Percentiles rank a stretch among this genome's conserved stretches.
Evolutionary conservation across 1,140 invertebrate genomes (phyloP).

Genomic region (Colletes latitarsis): DNA sequence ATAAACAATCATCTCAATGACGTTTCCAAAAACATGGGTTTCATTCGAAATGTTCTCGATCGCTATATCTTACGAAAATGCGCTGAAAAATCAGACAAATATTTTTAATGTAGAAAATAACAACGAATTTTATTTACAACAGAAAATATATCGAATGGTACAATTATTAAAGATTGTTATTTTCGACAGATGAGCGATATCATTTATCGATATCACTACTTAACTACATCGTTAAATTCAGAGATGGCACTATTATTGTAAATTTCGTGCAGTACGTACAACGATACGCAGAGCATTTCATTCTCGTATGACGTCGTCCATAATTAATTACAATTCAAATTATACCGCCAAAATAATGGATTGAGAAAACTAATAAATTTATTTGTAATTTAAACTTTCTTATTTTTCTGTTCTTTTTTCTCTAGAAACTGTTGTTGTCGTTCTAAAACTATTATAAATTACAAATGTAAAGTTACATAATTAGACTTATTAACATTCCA

Average conservation of each 20-base stretch:
- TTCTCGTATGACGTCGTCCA: too few relatives aligned
- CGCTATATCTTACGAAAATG: neutral
- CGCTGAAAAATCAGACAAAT: neutral
- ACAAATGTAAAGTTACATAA: too few relatives aligned
- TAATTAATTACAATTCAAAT: too few relatives aligned
- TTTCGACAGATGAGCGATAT: conserved; percentile 4
- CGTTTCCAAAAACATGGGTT: conserved; percentile 61
- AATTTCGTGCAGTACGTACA: neutral
- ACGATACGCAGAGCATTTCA: too few relatives aligned
- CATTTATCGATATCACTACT: conserved; percentile 18
- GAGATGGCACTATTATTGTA: conserved; percentile 1
- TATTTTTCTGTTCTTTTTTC: too few relatives aligned
- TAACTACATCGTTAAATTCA: neutral
- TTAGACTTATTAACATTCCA: too few relatives aligned
- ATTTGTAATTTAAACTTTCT: too few relatives aligned
- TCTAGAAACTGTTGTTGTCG: too few relatives aligned
- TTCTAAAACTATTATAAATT: too few relatives aligned
- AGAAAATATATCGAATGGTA: neutral
- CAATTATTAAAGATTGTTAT: neutral
- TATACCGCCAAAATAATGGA: too few relatives aligned
- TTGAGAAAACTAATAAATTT: too few relatives aligned
- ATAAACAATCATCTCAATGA: conserved; percentile 76
- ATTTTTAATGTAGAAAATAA: neutral
- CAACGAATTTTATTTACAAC: neutral
- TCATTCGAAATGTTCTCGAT: neutral